Percentiles rank a stretch among this genome's conserved stretches.
These are phyloP conservation scores for Trissoscelio sp. DNA, from an alignment of 2,888 invertebrate species.

Conservation along the genomic window DNA sequence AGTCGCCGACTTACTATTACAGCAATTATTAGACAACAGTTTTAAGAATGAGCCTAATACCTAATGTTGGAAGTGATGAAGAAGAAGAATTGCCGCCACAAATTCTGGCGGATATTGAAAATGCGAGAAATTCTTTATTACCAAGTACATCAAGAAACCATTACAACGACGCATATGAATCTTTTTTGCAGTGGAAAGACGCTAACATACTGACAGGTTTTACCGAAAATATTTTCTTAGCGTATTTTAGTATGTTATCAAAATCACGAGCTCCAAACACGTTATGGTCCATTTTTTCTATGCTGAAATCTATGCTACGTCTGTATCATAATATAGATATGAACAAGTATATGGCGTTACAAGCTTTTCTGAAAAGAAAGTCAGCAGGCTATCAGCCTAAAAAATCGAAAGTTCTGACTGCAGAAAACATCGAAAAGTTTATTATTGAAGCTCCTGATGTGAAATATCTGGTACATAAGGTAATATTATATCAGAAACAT, in stretches of 20 bases:
- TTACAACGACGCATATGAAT: neutral
- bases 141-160: neutral
- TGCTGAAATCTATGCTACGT: constrained; percentile 9
- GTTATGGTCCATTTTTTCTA: constrained; percentile 16
- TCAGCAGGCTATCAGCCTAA: constrained; percentile 23
- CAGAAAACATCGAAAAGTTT: constrained; percentile 15
- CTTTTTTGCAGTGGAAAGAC: neutral
- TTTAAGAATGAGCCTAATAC: too few species aligned
- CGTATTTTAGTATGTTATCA: neutral
- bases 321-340: constrained; percentile 1
- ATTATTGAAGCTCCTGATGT: constrained; percentile 17
- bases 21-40: too few species aligned
- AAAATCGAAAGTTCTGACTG: constrained; percentile 16
- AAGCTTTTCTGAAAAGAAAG: constrained; percentile 11
- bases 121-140: neutral
- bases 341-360: neutral
- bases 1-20: too few species aligned
- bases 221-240: neutral
- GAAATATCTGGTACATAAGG: constrained; percentile 15
- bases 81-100: too few species aligned
- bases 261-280: constrained; percentile 2
- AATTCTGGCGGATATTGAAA: too few species aligned
- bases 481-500: constrained; percentile 1
- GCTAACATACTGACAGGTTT: neutral
- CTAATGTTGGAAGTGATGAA: too few species aligned